Base-by-base conservation (phyloP, 2,797 vertebrate species). In the Nyctibius grandis region DNA sequence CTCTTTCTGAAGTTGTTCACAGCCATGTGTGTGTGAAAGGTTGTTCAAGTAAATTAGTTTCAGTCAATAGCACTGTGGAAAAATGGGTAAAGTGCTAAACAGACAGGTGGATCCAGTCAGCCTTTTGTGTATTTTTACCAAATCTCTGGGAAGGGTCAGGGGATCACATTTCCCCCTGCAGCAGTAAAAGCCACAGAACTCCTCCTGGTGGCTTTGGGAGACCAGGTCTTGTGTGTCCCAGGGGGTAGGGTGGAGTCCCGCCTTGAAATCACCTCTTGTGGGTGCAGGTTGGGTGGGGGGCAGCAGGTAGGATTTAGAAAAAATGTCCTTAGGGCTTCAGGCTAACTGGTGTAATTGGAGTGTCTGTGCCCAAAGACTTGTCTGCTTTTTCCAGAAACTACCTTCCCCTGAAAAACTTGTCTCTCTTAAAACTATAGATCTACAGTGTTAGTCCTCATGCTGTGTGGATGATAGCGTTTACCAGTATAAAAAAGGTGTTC, bases 31-130 rank as follows among this genome's bases (percentile, higher is more conserved):
- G 17, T 85, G 89, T 83, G 80, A 82, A 93, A 76, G 14, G 12
- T 50, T 85, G 77, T 85, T 97, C 93, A 80, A 94, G 74, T 91
- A 96, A 97, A 95, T 96, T 73, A 94, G 67, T 91, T 97, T 96
- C 74, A 91, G 90, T 88, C 65, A 85, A 85, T 28, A 78, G 40
- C 65, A 88, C 33, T 26, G 59, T 78, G 59, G 54, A 93, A 91
- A 95, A 95, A 78, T 67, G 50, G 69, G 67, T 68, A 31, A 90
- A 96, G 81, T 67, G 82, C 89, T 96, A 91, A 92, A 81, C 81
- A 94, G 78, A 92, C 91, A 94, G 87, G 89, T 91, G 94, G 72
- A 95, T 95, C 91, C 84, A 95, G 91, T 93, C 90, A 95, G 54
- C 7, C 50, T 79, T 92, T 93, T 42, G 38, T 91, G 91, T 54